Conservation (phyloP, 2,797 vertebrate genomes). For the Mus minutoides region DNA sequence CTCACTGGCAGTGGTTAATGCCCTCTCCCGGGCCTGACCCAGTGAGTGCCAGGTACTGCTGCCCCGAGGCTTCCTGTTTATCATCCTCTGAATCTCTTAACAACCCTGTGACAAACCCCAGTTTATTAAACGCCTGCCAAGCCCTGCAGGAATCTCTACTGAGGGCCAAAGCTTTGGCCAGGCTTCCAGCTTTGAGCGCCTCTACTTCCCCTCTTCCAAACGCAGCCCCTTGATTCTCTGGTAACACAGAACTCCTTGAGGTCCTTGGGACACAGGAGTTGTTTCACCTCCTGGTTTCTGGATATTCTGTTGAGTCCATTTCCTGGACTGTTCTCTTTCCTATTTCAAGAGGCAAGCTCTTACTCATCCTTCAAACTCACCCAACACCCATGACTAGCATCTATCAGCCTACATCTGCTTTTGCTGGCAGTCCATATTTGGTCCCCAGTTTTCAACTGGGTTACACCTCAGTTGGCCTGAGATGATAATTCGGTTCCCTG, state of each 20-base stretch:
- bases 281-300: not conserved
- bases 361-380: not conserved
- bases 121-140: conserved; percentile 8
- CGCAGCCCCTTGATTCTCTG: not conserved
- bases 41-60: conserved; percentile 34
- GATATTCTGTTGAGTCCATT: not conserved
- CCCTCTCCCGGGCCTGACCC: conserved; percentile 1
- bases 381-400: not conserved
- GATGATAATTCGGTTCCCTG: not conserved
- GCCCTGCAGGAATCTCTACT: not conserved
- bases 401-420: not conserved
- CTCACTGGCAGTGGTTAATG: not conserved
- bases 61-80: conserved; percentile 65
- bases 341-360: not conserved
- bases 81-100: conserved; percentile 35
- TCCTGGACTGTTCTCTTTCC: not conserved
- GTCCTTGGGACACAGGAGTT: not conserved
- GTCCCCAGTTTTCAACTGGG: not conserved
- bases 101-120: conserved; percentile 52
- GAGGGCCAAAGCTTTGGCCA: conserved; percentile 36
- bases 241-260: not conserved
- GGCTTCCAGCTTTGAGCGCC: not conserved
- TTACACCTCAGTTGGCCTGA: not conserved
- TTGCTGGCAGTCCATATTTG: not conserved
- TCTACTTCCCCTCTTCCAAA: not conserved